Base-by-base conservation (phyloP, 2,113 vertebrate genomes). In the Alethe castanea region DNA sequence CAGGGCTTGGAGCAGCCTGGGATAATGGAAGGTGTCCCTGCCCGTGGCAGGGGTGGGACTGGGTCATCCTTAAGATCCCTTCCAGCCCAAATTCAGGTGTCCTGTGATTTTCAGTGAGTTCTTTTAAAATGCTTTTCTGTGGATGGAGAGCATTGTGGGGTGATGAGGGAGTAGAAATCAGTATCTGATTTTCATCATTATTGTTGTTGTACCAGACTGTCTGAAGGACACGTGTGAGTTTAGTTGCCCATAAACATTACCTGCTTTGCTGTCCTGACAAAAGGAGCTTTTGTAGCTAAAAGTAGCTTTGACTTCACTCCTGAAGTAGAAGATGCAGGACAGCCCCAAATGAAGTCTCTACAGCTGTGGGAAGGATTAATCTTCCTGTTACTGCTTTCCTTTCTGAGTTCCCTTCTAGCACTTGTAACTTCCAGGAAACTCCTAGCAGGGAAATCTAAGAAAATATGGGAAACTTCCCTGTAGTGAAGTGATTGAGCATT, bases 1-100 rank as follows among this genome's bases (percentile, higher is more conserved):
- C 0, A 0, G 12, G 23, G 29, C 7, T 61, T 61, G 64, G n/a
- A 70, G 15, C n/a, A 13, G 0, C n/a, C 24, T 79, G 65, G n/a
- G 9, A 0, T 0, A 2, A 40, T 54, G 47, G 47, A 2, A 70
- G 11, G 29, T 78, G 45, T 40, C 73, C n/a, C 19, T 87, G 28
- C 3, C 11, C 15, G n/a, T n/a, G 40, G n/a, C 6, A 40, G 12
- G 19, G 3, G 16, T 62, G 29, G n/a, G 4, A 42, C 25, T 40
- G 29, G 7, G 35, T 42, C 11, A 54, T 31, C 24, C 24, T 28
- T 47, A 31, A 56, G 5, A 16, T 42, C 14, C 42, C 16, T 42
- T 42, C 42, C 42, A 42, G 7, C 42, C 24, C 48, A 29, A 25
- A 61, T 61, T 54, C 47, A 38, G 15, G 4, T 1, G 1, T 54